Conservation (phyloP, 2,797 vertebrate species). For the Pangasius krempfi region DNA sequence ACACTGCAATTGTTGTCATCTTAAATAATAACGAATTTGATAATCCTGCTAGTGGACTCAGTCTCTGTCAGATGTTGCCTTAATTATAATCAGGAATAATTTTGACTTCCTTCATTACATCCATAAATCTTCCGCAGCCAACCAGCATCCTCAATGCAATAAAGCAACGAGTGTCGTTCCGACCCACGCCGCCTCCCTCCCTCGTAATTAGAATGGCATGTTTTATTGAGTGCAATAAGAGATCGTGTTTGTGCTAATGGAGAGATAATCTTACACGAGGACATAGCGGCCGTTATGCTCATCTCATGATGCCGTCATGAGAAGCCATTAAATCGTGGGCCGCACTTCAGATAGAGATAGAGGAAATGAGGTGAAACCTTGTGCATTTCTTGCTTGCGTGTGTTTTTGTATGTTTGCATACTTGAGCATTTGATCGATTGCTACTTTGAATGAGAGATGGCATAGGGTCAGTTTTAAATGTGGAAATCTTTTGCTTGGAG, state of each 20-base stretch:
- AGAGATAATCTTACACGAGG: slow-evolving; percentile 56
- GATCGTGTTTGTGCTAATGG: slow-evolving; percentile 58
- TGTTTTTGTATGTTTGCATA: slow-evolving; percentile 16
- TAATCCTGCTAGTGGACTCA: slow-evolving; percentile 14
- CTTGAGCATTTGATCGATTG: slow-evolving; percentile 32
- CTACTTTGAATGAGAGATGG: background rate
- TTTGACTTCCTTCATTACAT: slow-evolving; percentile 27
- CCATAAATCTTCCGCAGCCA: slow-evolving; percentile 21
- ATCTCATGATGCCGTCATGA: slow-evolving; percentile 27
- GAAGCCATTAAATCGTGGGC: slow-evolving; percentile 59
- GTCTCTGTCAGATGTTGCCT: background rate
- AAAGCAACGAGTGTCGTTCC: slow-evolving; percentile 11
- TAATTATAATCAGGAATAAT: slow-evolving; percentile 29
- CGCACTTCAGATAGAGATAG: slow-evolving; percentile 49
- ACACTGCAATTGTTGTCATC: background rate
- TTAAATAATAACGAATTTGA: background rate
- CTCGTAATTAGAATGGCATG: slow-evolving; percentile 53
- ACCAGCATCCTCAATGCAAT: slow-evolving; percentile 27
- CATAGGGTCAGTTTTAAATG: background rate
- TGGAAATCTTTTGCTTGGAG: slow-evolving; percentile 11
- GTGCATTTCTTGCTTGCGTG: slow-evolving; percentile 31
- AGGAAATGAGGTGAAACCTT: slow-evolving; percentile 59
- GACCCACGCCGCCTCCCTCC: slow-evolving; percentile 38
- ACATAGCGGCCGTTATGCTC: slow-evolving; percentile 53
- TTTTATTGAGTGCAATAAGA: slow-evolving; percentile 64